Evolutionary conservation across 1,140 invertebrate genomes (phyloP).

Genomic region (Neoseiulus cucumeris): DNA sequence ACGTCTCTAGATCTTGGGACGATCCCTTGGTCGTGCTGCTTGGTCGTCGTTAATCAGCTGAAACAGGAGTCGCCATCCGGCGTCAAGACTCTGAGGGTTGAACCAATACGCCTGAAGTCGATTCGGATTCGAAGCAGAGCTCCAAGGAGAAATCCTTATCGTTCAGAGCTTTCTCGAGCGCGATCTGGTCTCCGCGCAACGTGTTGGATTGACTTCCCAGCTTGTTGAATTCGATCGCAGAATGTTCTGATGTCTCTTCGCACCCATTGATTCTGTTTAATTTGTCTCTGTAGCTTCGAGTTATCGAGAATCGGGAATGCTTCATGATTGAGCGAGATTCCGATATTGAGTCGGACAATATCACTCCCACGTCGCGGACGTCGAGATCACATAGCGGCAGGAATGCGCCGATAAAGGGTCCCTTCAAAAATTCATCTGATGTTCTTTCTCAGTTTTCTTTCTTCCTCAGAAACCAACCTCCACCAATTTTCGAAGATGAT

Average conservation of each 20-base stretch:
- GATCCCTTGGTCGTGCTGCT: neutral
- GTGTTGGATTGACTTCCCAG: neutral
- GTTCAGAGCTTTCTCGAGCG: neutral
- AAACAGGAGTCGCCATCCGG: neutral
- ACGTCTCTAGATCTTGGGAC: neutral
- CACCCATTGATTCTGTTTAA: no score
- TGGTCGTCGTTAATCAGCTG: neutral
- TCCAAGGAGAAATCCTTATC: neutral
- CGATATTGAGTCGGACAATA: no score
- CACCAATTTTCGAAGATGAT: no score
- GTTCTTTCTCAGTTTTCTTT: no score
- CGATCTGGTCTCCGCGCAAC: neutral
- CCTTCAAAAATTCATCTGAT: no score
- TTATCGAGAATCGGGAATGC: no score
- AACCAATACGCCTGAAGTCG: neutral
- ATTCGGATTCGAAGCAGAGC: neutral
- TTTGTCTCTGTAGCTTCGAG: no score
- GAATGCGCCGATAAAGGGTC: no score
- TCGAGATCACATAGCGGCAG: no score
- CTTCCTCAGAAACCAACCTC: no score
- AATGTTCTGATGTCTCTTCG: neutral
- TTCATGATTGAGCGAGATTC: no score
- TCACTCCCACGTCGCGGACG: no score
- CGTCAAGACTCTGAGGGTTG: neutral
- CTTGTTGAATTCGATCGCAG: neutral